These are phyloP conservation scores for Selenia dentaria DNA, from an alignment of 2,888 invertebrate species.

Conservation along the genomic window DNA sequence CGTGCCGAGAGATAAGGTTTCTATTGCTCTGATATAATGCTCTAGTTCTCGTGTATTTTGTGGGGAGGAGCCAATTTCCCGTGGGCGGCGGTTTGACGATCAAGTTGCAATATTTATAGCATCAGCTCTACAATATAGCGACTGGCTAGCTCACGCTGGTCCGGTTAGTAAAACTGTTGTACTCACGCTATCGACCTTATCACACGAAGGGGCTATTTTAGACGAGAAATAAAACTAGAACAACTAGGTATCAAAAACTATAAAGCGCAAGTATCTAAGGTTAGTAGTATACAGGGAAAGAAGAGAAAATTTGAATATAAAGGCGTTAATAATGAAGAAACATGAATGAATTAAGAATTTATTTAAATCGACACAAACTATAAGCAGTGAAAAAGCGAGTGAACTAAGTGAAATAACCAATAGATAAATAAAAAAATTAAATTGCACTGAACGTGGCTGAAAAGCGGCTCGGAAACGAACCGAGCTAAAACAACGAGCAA, in stretches of 20 bases:
- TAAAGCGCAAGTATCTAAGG: too few relatives aligned
- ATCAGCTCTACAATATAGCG: slow-evolving; percentile 38
- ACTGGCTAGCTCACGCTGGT: slow-evolving; percentile 25
- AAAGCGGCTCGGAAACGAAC: slow-evolving; percentile 54
- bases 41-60: slow-evolving; percentile 29
- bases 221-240: slow-evolving; percentile 1
- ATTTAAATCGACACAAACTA: too few relatives aligned
- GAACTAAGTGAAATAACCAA: slow-evolving; percentile 50
- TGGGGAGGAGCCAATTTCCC: slow-evolving; percentile 53
- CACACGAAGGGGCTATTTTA: slow-evolving; percentile 40
- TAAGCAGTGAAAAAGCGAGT: slow-evolving; percentile 42
- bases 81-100: slow-evolving; percentile 55
- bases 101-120: slow-evolving; percentile 56
- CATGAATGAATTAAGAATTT: too few relatives aligned
- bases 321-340: too few relatives aligned
- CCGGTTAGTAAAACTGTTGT: slow-evolving; percentile 37
- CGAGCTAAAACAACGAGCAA: slow-evolving; percentile 41
- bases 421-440: slow-evolving; percentile 47
- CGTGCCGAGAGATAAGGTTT: too few relatives aligned
- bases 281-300: too few relatives aligned
- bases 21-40: slow-evolving; percentile 34
- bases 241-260: too few relatives aligned
- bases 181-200: slow-evolving; percentile 53
- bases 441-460: slow-evolving; percentile 50
- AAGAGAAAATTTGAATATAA: too few relatives aligned